These are phyloP conservation scores for Nysson spinosus DNA, from an alignment of 2,888 invertebrate species.

Conservation along the genomic window DNA sequence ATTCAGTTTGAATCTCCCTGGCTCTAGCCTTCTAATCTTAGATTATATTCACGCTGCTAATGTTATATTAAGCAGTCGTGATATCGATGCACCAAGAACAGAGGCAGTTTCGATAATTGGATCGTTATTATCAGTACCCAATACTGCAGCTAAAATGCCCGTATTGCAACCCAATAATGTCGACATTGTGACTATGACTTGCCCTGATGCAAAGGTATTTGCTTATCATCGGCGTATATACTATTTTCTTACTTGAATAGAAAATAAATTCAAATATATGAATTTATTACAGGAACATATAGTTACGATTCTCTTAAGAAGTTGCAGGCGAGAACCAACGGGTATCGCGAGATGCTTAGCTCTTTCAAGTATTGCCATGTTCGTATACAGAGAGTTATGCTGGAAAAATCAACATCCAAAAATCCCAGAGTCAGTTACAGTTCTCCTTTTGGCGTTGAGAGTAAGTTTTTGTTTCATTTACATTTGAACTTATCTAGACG, in stretches of 20 bases:
- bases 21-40: conserved; percentile 89
- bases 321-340: conserved; percentile 92
- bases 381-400: conserved; percentile 83
- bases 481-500: neutral
- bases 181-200: conserved; percentile 80
- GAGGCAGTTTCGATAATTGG: conserved; percentile 95
- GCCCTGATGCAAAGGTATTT: conserved; percentile 87
- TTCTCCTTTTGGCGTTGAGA: conserved; percentile 84
- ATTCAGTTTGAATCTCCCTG: conserved; percentile 91
- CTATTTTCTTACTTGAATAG: neutral
- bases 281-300: conserved; percentile 85
- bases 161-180: conserved; percentile 84
- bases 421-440: conserved; percentile 83
- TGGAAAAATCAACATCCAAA: conserved; percentile 82
- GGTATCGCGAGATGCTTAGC: conserved; percentile 93
- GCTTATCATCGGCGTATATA: neutral
- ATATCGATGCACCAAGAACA: conserved; percentile 89
- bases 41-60: conserved; percentile 96
- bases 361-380: conserved; percentile 89
- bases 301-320: conserved; percentile 90
- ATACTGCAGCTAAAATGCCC: conserved; percentile 83
- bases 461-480: conserved; percentile 76
- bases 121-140: conserved; percentile 89
- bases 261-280: conserved; percentile 1
- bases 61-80: conserved; percentile 89